Evolutionary conservation across 2,797 vertebrate species (phyloP).

Genomic region (Etheostoma nigrum): DNA sequence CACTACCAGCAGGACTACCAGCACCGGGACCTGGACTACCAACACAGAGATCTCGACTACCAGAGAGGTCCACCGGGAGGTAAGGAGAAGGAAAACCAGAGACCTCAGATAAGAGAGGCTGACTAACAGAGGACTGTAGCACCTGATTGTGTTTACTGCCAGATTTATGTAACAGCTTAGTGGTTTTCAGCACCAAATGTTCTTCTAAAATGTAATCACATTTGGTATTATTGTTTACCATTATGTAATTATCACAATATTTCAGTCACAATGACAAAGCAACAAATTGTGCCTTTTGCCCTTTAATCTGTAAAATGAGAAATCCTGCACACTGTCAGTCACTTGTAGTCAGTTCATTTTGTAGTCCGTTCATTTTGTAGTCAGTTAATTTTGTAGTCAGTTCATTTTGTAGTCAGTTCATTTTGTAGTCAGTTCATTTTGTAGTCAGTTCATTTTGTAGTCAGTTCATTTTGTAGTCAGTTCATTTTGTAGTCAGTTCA

Average conservation of each 20-base stretch:
- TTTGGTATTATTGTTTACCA: background rate
- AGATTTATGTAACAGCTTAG: constrained; percentile 16
- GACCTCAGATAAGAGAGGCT: background rate
- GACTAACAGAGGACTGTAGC: background rate
- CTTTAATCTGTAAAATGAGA: constrained; percentile 4
- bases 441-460: background rate
- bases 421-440: background rate
- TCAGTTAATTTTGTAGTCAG: no score
- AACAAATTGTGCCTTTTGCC: background rate
- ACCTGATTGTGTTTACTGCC: constrained; percentile 5
- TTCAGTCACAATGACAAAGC: background rate
- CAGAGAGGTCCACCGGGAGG: constrained; percentile 74
- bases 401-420: background rate
- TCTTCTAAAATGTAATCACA: constrained; percentile 12
- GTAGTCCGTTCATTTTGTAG: no score
- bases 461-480: no score
- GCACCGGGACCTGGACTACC: constrained; percentile 76
- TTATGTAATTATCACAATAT: constrained; percentile 19
- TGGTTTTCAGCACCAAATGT: constrained; percentile 16
- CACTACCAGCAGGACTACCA: constrained; percentile 81
- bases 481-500: background rate
- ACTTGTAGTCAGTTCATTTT: background rate
- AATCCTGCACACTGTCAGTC: background rate
- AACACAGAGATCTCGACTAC: constrained; percentile 73
- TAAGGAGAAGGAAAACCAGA: constrained; percentile 20